These are phyloP conservation scores for Ariolimax columbianus DNA, from an alignment of 2,888 invertebrate species.

Conservation along the genomic window DNA sequence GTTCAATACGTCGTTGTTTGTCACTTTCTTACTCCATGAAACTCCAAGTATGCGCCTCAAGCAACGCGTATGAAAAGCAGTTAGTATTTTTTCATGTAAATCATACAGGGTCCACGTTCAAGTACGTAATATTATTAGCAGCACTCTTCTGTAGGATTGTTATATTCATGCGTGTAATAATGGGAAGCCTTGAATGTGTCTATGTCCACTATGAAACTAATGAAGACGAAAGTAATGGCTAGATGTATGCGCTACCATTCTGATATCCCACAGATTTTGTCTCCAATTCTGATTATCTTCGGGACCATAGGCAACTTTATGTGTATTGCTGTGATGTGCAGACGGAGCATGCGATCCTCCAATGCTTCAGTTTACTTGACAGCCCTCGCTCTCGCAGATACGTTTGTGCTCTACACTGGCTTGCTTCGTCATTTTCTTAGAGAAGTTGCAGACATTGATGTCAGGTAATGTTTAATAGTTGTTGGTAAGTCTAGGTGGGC, in stretches of 20 bases:
- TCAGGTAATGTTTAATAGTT: conserved; percentile 60
- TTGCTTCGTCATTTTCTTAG: conserved; percentile 65
- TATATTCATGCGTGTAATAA: too few relatives aligned
- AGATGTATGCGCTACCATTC: background rate
- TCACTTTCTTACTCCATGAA: too few relatives aligned
- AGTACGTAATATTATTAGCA: too few relatives aligned
- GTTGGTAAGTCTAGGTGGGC: too few relatives aligned
- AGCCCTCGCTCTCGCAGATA: conserved; percentile 64
- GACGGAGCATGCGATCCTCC: conserved; percentile 61
- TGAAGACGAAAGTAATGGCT: background rate
- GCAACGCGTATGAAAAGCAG: too few relatives aligned
- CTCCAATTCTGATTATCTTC: conserved; percentile 67
- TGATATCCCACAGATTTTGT: conserved; percentile 51
- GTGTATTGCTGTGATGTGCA: conserved; percentile 63
- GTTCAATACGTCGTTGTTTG: too few relatives aligned
- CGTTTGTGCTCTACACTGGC: conserved; percentile 66
- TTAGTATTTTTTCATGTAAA: too few relatives aligned
- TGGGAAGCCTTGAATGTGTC: too few relatives aligned
- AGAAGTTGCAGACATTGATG: conserved; percentile 57
- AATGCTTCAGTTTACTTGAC: conserved; percentile 67
- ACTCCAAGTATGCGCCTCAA: too few relatives aligned
- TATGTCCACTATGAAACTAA: background rate
- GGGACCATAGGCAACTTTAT: conserved; percentile 70
- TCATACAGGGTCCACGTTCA: too few relatives aligned
- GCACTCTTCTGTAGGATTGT: too few relatives aligned